phyloP scores from a whole-genome alignment of 2,113 vertebrate genomes.

The Hippopotamus amphibius region DNA sequence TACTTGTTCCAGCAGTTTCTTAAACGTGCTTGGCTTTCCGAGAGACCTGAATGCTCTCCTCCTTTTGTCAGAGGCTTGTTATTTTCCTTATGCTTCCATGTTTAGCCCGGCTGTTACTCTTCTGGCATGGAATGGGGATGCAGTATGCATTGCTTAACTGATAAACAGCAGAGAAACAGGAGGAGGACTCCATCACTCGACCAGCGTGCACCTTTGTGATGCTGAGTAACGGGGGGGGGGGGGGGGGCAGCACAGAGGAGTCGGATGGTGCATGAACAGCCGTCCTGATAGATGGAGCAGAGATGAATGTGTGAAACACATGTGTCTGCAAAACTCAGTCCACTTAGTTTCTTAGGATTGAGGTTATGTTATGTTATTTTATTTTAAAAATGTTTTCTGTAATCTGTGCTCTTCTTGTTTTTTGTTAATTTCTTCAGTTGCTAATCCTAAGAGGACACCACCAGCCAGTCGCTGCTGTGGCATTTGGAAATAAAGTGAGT shows the following conservation, averaged over 20 bases:
- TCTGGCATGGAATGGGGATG: fast-evolving
- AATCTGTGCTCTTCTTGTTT: not conserved
- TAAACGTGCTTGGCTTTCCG: fast-evolving
- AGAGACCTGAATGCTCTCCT: fast-evolving
- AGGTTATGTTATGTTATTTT: not conserved
- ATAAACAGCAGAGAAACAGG: too few relatives aligned
- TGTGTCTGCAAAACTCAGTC: not conserved
- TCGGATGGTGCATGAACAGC: fast-evolving
- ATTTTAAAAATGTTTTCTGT: not conserved
- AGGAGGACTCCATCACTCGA: fast-evolving
- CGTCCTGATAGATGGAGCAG: not conserved
- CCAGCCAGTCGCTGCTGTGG: constrained; percentile 88
- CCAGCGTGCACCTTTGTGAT: too few relatives aligned
- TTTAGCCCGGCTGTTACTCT: too few relatives aligned
- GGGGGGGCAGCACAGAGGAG: too few relatives aligned
- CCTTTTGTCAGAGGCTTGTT: not conserved
- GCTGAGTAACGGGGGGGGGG: too few relatives aligned
- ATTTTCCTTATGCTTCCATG: too few relatives aligned
- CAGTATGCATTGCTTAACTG: fast-evolving
- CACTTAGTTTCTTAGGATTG: not conserved
- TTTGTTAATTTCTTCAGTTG: constrained; percentile 79
- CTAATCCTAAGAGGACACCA: constrained; percentile 90
- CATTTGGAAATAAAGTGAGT: constrained; percentile 86
- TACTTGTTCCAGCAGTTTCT: fast-evolving
- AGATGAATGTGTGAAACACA: not conserved